Percentiles rank a stretch among this genome's conserved stretches.
Conservation (phyloP, 1,140 invertebrate genomes). For the Lethrus apterus region DNA sequence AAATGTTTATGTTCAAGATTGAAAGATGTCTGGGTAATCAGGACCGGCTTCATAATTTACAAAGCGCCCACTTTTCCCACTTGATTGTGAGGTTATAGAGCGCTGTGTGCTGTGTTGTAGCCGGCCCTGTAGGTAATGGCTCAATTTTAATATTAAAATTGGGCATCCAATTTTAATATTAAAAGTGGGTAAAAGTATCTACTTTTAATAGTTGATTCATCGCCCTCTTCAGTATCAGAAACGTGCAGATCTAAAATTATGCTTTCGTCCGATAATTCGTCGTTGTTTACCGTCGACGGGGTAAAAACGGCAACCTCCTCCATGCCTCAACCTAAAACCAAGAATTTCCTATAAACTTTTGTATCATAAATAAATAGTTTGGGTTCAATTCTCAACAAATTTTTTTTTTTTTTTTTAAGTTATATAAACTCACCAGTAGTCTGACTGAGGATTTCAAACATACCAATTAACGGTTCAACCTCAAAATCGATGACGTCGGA, state of each 20-base stretch:
- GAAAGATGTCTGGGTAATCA: background rate
- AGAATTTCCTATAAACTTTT: too few relatives aligned
- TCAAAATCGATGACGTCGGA: too few relatives aligned
- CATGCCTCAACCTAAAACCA: background rate
- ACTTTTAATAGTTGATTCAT: slow-evolving; percentile 3
- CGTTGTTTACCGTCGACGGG: slow-evolving; percentile 1
- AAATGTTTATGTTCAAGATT: background rate
- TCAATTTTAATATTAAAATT: background rate
- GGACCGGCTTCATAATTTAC: too few relatives aligned
- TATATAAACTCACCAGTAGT: too few relatives aligned
- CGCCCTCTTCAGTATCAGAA: slow-evolving; percentile 5
- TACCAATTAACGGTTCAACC: too few relatives aligned
- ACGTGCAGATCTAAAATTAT: slow-evolving; percentile 11
- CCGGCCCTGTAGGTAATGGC: background rate
- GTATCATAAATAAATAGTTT: too few relatives aligned
- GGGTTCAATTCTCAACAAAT: too few relatives aligned
- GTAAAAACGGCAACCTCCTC: background rate
- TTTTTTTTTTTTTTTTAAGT: too few relatives aligned
- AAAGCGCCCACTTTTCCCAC: too few relatives aligned
- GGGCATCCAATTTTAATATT: background rate
- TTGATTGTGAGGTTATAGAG: background rate
- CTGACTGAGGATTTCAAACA: too few relatives aligned
- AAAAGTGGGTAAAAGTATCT: background rate
- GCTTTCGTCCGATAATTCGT: slow-evolving; percentile 5
- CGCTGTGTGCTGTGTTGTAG: background rate